Evolutionary conservation across 64 coral and sea anemone species (phyloP).

Genomic region (Stichodactyla mertensii): DNA sequence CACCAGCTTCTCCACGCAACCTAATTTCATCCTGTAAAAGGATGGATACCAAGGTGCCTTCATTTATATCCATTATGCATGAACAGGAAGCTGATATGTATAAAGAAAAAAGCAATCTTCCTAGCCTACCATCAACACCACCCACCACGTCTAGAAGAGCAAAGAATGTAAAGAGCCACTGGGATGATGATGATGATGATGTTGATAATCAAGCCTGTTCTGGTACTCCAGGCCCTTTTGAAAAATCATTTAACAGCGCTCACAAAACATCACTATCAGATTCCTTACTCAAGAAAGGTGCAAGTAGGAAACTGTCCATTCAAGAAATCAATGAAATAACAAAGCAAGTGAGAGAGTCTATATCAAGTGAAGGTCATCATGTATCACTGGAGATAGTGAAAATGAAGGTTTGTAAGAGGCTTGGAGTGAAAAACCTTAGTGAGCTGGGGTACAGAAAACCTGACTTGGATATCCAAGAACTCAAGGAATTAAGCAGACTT

Average conservation of each 20-base stretch:
- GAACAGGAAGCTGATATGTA: neutral
- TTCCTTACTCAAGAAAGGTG: neutral
- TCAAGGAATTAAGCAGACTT: conserved; percentile 53
- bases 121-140: neutral
- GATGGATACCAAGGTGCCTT: neutral
- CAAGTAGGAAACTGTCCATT: neutral
- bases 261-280: neutral
- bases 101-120: neutral
- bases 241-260: conserved; percentile 52
- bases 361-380: conserved; percentile 43
- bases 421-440: conserved; percentile 44
- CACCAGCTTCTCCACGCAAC: neutral
- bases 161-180: neutral
- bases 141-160: neutral
- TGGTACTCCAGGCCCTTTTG: conserved; percentile 45
- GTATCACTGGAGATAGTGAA: conserved; percentile 66
- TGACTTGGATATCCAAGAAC: conserved; percentile 45
- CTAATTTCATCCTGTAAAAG: neutral
- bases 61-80: neutral
- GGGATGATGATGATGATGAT: neutral
- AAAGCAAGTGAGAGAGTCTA: conserved; percentile 29
- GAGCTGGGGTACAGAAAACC: conserved; percentile 39
- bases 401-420: conserved; percentile 34
- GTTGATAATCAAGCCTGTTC: neutral
- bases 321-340: conserved; percentile 58